phyloP scores from a whole-genome alignment of 2,888 invertebrate species.

The Phengaris arion region DNA sequence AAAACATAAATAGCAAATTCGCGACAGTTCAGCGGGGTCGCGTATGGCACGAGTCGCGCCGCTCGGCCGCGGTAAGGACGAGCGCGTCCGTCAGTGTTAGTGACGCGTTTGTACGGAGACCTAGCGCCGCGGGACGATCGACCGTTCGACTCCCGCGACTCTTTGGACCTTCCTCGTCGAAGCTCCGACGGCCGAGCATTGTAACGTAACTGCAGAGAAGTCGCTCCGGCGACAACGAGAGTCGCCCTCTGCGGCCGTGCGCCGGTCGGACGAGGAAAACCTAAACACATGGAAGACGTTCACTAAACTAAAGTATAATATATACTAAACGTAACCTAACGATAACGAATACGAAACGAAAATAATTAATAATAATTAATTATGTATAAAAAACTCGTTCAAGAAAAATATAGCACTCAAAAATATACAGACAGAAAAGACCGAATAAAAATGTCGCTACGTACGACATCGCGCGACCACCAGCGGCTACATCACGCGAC shows the following conservation, averaged over 20 bases:
- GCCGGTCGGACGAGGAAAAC: conserved; percentile 4
- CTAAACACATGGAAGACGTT: conserved; percentile 58
- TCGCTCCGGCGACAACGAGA: no score
- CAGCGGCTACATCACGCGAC: not conserved
- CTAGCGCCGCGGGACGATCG: no score
- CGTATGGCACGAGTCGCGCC: conserved; percentile 10
- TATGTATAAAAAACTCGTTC: conserved; percentile 27
- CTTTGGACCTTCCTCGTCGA: no score
- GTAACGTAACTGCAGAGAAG: no score
- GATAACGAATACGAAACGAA: conserved; percentile 17
- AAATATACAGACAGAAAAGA: conserved; percentile 70
- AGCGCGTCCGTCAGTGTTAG: not conserved
- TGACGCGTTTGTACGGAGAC: not conserved
- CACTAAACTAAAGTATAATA: conserved; percentile 30
- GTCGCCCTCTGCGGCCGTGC: not conserved
- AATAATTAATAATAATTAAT: conserved; percentile 24
- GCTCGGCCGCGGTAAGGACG: conserved; percentile 5
- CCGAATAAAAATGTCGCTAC: conserved; percentile 8
- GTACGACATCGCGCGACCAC: not conserved
- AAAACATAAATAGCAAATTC: conserved; percentile 62
- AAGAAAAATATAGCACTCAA: conserved; percentile 57
- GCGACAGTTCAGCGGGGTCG: conserved; percentile 8
- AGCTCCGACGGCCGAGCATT: no score
- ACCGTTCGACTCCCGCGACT: no score
- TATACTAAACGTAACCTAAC: conserved; percentile 25